Evolutionary conservation across 2,113 vertebrate species (phyloP).

Genomic region (Atrichornis clamosus): DNA sequence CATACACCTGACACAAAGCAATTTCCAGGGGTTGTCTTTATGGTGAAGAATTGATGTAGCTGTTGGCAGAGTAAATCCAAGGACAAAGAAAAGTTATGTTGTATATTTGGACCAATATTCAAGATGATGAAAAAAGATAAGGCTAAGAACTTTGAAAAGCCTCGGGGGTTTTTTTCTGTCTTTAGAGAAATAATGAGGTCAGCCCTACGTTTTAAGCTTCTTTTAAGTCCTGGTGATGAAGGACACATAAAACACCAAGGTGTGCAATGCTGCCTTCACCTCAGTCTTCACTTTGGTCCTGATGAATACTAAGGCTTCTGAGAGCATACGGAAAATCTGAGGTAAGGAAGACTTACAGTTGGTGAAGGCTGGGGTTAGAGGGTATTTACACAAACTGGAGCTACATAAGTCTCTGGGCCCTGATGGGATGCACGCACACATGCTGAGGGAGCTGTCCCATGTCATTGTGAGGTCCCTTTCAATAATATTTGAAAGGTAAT

Average conservation of each 20-base stretch:
- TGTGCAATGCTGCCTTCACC: fast-evolving
- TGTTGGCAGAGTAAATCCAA: not conserved
- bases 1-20: not conserved
- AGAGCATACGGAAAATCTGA: not conserved
- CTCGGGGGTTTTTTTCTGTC: not conserved
- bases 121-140: not conserved
- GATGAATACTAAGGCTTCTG: not conserved
- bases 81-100: not conserved
- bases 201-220: not conserved
- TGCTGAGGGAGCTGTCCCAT: not conserved
- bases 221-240: not conserved
- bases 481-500: not conserved
- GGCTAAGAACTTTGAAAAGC: not conserved
- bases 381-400: not conserved
- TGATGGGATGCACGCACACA: not conserved
- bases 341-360: not conserved
- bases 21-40: not conserved
- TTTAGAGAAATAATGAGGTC: not conserved
- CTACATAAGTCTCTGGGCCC: too few relatives aligned
- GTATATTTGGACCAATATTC: not conserved
- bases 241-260: not conserved
- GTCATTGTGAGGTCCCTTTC: not conserved
- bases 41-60: not conserved
- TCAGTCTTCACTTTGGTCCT: fast-evolving
- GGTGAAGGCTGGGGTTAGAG: not conserved